Conservation (phyloP, 2,113 vertebrate genomes). For the Syngnathoides biaculeatus region DNA sequence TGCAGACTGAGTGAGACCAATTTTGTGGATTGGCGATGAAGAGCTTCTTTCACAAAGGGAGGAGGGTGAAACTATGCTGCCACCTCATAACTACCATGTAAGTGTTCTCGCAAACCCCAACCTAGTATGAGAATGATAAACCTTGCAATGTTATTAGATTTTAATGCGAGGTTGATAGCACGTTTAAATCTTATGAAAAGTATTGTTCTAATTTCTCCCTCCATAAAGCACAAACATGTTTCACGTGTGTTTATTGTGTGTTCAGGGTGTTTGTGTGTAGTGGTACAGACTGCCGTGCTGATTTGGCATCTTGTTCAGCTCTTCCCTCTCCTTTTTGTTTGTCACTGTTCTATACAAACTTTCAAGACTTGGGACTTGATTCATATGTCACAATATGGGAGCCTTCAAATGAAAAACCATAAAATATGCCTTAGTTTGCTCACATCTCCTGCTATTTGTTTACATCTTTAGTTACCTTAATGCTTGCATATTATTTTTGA, state of each 20-base stretch:
- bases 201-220: too few species aligned
- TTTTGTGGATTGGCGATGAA: constrained; percentile 28
- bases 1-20: not conserved
- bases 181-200: not conserved
- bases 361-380: not conserved
- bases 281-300: constrained; percentile 20
- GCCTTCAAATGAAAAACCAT: not conserved
- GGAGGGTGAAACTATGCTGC: constrained; percentile 37
- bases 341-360: not conserved
- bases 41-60: constrained; percentile 21
- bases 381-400: not conserved
- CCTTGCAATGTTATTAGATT: not conserved
- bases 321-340: constrained; percentile 6
- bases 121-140: not conserved
- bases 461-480: too few species aligned
- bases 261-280: constrained; percentile 21
- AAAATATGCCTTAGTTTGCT: not conserved
- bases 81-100: constrained; percentile 65
- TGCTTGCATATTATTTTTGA: too few species aligned
- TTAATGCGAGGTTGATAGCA: not conserved
- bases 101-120: constrained; percentile 22
- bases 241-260: constrained; percentile 13
- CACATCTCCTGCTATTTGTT: not conserved
- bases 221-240: not conserved
- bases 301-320: constrained; percentile 11